Conservation (phyloP, 2,797 vertebrate species). For the Taenioides sp. region DNA sequence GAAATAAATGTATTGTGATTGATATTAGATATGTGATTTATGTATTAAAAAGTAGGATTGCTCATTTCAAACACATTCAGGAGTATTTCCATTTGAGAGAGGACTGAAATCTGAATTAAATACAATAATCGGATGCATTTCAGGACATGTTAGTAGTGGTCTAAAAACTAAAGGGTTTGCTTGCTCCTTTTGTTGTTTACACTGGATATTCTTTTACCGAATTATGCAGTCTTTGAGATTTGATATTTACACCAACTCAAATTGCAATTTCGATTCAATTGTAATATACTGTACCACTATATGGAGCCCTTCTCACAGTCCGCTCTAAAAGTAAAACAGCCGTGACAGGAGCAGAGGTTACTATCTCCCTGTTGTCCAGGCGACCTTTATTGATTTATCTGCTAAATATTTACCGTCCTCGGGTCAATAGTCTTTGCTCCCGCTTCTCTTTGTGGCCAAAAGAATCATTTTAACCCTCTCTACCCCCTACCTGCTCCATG, state of each 20-base stretch:
- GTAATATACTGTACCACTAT: neutral
- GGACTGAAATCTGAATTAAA: neutral
- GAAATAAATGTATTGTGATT: no score
- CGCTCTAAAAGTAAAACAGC: conserved; percentile 13
- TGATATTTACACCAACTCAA: neutral
- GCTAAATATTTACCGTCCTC: conserved; percentile 43
- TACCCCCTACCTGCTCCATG: conserved; percentile 1
- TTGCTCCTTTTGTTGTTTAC: no score
- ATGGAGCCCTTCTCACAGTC: neutral
- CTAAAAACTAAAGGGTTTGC: neutral
- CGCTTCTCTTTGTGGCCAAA: conserved; percentile 16
- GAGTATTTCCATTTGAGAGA: no score
- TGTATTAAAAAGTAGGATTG: no score
- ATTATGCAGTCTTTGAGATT: no score
- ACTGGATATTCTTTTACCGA: no score
- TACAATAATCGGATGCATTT: neutral
- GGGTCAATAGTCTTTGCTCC: conserved; percentile 27
- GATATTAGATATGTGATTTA: no score
- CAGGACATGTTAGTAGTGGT: neutral
- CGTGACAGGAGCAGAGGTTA: conserved; percentile 20
- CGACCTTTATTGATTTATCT: conserved; percentile 49
- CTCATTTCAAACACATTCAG: no score
- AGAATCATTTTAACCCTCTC: conserved; percentile 13
- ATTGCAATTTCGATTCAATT: neutral
- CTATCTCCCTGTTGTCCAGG: neutral